phyloP scores from a whole-genome alignment of 2,113 vertebrate species.

The Sporophila hypoxantha region DNA sequence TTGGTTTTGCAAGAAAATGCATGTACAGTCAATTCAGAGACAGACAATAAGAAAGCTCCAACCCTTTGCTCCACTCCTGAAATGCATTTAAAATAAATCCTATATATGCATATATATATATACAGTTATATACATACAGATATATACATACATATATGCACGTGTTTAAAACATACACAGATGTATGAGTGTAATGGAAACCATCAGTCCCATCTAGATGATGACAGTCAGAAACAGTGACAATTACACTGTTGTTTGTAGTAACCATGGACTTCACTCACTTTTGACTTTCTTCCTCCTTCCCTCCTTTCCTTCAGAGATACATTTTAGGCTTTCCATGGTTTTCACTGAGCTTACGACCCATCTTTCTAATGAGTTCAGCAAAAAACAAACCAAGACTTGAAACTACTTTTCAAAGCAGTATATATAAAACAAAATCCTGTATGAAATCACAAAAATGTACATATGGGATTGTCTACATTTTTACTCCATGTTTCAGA shows the following conservation, averaged over 20 bases:
- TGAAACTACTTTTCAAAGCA: neutral
- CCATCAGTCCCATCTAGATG: neutral
- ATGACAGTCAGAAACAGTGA: neutral
- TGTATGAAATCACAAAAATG: neutral
- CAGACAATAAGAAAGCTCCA: neutral
- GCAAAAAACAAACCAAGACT: neutral
- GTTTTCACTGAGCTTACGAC: neutral
- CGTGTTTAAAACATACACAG: neutral
- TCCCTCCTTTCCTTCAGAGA: neutral
- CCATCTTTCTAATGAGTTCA: neutral
- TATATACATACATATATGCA: neutral
- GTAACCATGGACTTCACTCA: neutral
- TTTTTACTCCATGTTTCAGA: conserved; percentile 19
- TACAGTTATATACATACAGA: neutral
- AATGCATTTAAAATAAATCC: neutral
- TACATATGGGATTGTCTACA: neutral
- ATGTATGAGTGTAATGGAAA: neutral
- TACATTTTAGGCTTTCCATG: neutral
- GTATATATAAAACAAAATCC: neutral
- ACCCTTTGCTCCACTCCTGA: neutral
- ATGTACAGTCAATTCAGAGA: neutral
- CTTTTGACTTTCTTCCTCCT: neutral
- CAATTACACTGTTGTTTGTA: neutral
- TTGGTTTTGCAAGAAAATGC: conserved; percentile 17
- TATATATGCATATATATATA: neutral